Percentiles rank a stretch among this genome's conserved stretches.
phyloP scores from a whole-genome alignment of 1,140 invertebrate genomes.

The Vanessa atalanta region DNA sequence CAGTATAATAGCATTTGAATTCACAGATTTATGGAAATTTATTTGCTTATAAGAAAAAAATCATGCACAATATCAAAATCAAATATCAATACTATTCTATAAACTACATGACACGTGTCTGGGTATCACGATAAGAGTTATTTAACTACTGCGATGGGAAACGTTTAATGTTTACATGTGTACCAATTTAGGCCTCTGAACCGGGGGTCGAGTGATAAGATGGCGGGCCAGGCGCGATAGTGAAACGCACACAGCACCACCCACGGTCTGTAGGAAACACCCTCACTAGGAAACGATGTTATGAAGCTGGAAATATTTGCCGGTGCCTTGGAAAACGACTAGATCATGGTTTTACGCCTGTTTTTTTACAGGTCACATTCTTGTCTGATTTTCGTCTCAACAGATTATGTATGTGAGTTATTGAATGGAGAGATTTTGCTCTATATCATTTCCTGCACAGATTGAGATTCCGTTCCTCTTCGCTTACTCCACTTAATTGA shows the following conservation, averaged over 20 bases:
- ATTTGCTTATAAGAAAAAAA: background rate
- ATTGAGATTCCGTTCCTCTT: no score
- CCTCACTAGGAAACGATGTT: background rate
- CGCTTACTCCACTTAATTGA: no score
- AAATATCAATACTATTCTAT: background rate
- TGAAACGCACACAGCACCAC: conserved; percentile 29
- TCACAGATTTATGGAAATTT: no score
- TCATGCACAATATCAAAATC: background rate
- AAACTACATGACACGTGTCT: conserved; percentile 2
- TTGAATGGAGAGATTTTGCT: no score
- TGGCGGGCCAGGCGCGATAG: conserved; percentile 49
- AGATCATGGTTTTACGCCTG: no score
- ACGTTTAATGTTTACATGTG: conserved; percentile 36
- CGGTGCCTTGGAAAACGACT: no score
- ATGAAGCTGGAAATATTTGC: background rate
- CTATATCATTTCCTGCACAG: no score
- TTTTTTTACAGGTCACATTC: no score
- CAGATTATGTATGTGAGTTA: no score
- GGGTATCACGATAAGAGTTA: conserved; percentile 16
- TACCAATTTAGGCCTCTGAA: conserved; percentile 43
- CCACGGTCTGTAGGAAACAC: conserved; percentile 17
- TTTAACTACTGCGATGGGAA: conserved; percentile 29
- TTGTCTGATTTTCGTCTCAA: no score
- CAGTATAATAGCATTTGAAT: no score
- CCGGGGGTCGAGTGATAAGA: conserved; percentile 42